Base-by-base conservation (phyloP, 2,113 vertebrate genomes). In the cattle (Bos taurus) region DNA sequence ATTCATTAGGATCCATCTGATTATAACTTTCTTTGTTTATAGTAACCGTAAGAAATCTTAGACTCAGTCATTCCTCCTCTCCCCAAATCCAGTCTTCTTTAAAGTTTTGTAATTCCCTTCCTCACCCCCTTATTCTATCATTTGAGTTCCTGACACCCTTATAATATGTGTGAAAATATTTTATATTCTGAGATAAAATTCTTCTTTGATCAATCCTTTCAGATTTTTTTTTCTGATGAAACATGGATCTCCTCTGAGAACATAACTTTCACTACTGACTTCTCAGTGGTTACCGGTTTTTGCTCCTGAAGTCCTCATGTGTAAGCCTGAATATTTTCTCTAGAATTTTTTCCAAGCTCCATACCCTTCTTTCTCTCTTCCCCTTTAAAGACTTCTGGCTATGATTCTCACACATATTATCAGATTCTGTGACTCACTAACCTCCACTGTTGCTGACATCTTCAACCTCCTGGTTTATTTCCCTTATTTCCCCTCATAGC, bases 191-290 rank as follows among this genome's bases (percentile, higher is more conserved):
- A 84, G 26, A 92, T 57, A 62, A 74, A 46, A 17, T 25, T 40
- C 19, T 80, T 80, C 15, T 71, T 2, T 89, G 8, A 78, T 7
- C 5, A 77, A 57, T 80, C 13, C 15, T 25, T 84, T 96, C 8
- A 50, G 54, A 84, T 67, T 67, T 43, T 84, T 84, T 90, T 87
- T 93, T 82, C 48, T 83, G 25, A 90, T 54, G 46, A 64, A 90
- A 57, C 23, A n/a, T 46, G 14, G 4, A 33, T 92, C 36, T 92
- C 25, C 16, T 10, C 26, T 48, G 17, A 77, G 5, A 19, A 86
- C 10, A 16, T 6, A 23, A 7, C 3, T 33, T 92, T 60, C 5
- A 16, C 11, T 57, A 4, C 7, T 36, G n/a, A 21, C 14, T 14
- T 93, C 28, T 91, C 15, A 86, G 25, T 4, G 36, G 60, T 59